These are phyloP conservation scores for Crypturellus tataupa DNA, from an alignment of 2,797 vertebrate species.

Conservation along the genomic window DNA sequence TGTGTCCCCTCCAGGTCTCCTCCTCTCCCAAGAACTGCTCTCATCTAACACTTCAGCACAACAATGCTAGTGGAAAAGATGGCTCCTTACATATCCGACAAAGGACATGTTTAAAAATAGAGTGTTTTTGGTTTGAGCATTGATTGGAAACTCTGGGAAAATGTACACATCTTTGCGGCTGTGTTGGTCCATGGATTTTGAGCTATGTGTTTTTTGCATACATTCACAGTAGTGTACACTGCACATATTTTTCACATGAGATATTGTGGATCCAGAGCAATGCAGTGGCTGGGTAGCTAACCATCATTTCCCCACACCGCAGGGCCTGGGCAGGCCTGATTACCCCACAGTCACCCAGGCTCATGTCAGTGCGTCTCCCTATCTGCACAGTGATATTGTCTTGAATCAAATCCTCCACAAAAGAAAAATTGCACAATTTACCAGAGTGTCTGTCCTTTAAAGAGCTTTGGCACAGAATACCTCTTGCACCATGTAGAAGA, in stretches of 20 bases:
- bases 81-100: neutral
- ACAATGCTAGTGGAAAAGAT: neutral
- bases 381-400: neutral
- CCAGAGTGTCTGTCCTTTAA: neutral
- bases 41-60: neutral
- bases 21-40: neutral
- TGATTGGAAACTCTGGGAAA: slow-evolving; percentile 14
- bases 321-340: rapidly evolving
- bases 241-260: neutral
- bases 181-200: neutral
- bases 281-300: neutral
- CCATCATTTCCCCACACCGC: neutral
- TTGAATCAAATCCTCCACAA: neutral
- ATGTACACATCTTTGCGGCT: neutral
- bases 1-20: neutral
- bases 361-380: neutral
- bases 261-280: neutral
- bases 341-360: neutral
- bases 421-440: neutral
- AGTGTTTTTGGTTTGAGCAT: neutral
- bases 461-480: neutral
- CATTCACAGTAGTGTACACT: neutral
- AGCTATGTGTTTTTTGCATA: neutral
- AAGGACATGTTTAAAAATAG: neutral
- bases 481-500: slow-evolving; percentile 6